phyloP scores from a whole-genome alignment of 92 coral and sea anemone species.

The Metridium senile region DNA sequence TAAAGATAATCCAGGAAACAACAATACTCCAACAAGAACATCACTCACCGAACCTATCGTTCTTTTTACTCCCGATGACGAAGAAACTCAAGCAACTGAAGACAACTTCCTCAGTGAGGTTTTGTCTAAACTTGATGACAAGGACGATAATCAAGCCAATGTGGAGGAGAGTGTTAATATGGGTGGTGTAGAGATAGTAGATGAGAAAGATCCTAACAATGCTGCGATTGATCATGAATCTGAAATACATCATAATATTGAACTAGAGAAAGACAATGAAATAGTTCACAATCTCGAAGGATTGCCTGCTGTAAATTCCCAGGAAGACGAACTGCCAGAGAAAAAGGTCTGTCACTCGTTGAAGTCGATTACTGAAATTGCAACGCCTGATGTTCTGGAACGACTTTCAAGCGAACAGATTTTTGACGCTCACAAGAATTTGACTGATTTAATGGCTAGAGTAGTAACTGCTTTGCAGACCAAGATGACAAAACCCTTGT shows the following conservation, averaged over 20 bases:
- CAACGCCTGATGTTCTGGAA: constrained; percentile 62
- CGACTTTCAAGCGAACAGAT: constrained; percentile 74
- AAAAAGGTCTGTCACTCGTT: constrained; percentile 52
- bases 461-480: constrained; percentile 63
- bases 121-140: constrained; percentile 4
- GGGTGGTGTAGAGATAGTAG: not conserved
- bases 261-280: not conserved
- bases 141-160: not conserved
- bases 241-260: not conserved
- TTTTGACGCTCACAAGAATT: constrained; percentile 69
- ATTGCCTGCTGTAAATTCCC: no score
- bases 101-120: constrained; percentile 1
- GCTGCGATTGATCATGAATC: not conserved
- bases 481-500: not conserved
- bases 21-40: constrained; percentile 25
- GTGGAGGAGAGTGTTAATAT: not conserved
- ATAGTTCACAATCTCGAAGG: not conserved
- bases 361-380: constrained; percentile 49
- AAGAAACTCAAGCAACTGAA: constrained; percentile 9
- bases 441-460: constrained; percentile 59
- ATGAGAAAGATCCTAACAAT: not conserved
- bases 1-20: not conserved
- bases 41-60: constrained; percentile 18
- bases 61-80: constrained; percentile 22
- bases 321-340: constrained; percentile 22